These are phyloP conservation scores for Seriola aureovittata DNA, from an alignment of 2,113 vertebrate species.

Conservation along the genomic window DNA sequence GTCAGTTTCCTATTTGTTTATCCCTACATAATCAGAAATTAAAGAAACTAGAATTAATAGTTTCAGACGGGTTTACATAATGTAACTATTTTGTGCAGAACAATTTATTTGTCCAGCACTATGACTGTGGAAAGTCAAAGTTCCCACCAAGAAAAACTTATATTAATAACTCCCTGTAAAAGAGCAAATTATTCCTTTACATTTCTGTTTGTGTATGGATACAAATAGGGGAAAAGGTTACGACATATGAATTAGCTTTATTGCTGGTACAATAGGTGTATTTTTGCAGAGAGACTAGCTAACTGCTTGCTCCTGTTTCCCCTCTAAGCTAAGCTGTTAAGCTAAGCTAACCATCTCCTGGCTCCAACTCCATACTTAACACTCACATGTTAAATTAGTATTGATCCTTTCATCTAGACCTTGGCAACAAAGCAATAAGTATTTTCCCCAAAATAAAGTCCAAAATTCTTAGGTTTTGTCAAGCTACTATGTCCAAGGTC, in stretches of 20 bases:
- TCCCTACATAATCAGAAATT: not conserved
- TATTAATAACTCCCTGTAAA: not conserved
- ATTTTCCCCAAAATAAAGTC: not conserved
- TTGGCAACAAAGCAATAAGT: not conserved
- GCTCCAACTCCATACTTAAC: not conserved
- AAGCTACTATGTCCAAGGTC: slow-evolving; percentile 7
- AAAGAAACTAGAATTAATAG: not conserved
- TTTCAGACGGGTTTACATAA: not conserved
- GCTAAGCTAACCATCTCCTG: not conserved
- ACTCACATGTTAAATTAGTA: not conserved
- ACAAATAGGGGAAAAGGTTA: not conserved
- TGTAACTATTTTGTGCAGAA: not conserved
- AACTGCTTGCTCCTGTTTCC: not conserved
- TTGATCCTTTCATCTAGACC: not conserved
- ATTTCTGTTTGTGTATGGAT: not conserved
- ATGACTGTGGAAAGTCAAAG: too few species aligned
- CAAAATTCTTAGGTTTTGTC: not conserved
- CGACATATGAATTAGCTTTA: not conserved
- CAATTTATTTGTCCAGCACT: too few species aligned
- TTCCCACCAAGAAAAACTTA: not conserved
- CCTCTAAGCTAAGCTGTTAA: not conserved
- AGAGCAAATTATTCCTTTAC: not conserved
- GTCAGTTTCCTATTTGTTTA: not conserved
- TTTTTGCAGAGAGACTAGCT: not conserved
- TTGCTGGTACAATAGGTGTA: not conserved